Base-by-base conservation (phyloP, 2,113 vertebrate genomes). In the Entelurus aequoreus region DNA sequence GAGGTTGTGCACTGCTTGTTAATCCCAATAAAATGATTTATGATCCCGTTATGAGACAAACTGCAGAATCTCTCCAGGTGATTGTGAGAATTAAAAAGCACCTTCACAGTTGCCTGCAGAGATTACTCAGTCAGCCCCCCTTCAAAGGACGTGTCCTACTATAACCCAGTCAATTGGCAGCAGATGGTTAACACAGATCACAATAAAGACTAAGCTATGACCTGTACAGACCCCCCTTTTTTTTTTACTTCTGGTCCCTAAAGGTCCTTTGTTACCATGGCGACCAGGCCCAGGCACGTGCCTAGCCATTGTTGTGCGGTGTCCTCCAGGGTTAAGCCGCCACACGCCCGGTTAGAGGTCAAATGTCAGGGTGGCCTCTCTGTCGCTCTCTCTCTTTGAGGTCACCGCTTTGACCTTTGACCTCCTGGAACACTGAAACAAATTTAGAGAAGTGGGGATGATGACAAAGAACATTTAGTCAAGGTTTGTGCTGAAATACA, bases 41-140 rank as follows among this genome's bases (percentile, higher is more conserved):
- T 0, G 14, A 37, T 4, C 15, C 16, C 38, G 42, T 15, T 13
- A 40, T 28, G 60, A 52, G 87, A 85, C 90, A 88, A 91, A 93
- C 91, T 90, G 89, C 88, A 91, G 90, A 94, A 94, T 93, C 94
- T 94, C 94, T 96, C 89, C 91, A 68, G 91, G 92, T 94, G 92
- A 94, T 88, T 95, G 95, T 94, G 93, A 94, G 92, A 93, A 90
- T 75, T 64, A 69, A 90, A 80, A 81, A 81, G 83, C 84, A 85
- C 77, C 82, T 90, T 93, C 94, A 94, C 94, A 94, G 92, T 95
- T 96, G 93, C 94, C 94, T 94, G 93, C 92, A 95, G 95, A 97
- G 94, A 97, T 97, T 97, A 95, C 89, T 79, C 92, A 94, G 92
- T 94, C 91, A 90, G 87, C 35, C 35, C 42, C 28, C 28, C 35